These are phyloP conservation scores for Cryptus armator DNA, from an alignment of 2,888 invertebrate genomes.

Conservation along the genomic window DNA sequence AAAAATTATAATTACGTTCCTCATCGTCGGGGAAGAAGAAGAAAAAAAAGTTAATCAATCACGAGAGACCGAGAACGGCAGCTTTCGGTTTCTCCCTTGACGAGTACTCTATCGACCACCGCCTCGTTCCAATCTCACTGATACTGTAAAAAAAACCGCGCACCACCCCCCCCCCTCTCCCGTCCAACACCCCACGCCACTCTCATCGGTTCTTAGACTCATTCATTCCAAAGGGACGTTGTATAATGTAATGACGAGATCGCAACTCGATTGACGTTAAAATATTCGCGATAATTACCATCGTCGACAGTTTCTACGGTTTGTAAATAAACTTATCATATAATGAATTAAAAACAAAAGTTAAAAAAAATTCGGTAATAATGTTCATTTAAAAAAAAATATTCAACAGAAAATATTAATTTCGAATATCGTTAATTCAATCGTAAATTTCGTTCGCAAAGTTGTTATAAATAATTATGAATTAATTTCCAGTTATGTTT, in stretches of 20 bases:
- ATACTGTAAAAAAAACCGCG: constrained; percentile 21
- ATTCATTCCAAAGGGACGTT: constrained; percentile 54
- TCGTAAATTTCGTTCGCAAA: background rate
- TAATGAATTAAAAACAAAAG: background rate
- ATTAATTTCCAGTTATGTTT: background rate
- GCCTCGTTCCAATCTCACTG: constrained; percentile 44
- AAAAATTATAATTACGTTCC: constrained; percentile 85
- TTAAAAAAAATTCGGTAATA: background rate
- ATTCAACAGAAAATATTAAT: background rate
- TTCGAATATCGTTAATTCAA: background rate
- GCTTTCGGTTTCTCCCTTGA: constrained; percentile 60
- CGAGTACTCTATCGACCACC: constrained; percentile 60
- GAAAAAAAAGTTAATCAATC: constrained; percentile 84
- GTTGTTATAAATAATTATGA: background rate
- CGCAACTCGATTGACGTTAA: constrained; percentile 59
- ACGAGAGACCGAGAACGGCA: constrained; percentile 74
- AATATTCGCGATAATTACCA: constrained; percentile 61
- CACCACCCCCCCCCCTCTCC: constrained; percentile 3
- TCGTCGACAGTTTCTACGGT: constrained; percentile 27
- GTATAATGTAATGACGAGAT: constrained; percentile 39
- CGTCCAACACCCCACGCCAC: constrained; percentile 30
- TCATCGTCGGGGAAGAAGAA: constrained; percentile 79
- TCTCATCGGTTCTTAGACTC: constrained; percentile 58
- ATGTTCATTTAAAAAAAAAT: no score
- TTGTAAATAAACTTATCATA: background rate